phyloP scores from a whole-genome alignment of 2,113 vertebrate species.

The Callionymus lyra region DNA sequence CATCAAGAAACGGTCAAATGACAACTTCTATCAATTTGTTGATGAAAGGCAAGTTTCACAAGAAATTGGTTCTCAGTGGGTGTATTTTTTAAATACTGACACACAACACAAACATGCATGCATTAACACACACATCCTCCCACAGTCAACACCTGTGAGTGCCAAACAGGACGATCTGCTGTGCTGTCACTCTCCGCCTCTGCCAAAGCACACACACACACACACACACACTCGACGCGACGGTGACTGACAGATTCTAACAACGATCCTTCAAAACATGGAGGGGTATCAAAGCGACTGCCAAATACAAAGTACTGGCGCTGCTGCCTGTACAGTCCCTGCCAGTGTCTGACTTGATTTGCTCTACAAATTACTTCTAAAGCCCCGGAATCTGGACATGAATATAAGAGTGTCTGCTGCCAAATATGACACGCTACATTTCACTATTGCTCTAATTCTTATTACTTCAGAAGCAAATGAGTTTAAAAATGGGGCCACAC shows the following conservation, averaged over 20 bases:
- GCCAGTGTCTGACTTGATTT: slow-evolving; percentile 13
- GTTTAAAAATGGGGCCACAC: too few species aligned
- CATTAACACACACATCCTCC: slow-evolving; percentile 36
- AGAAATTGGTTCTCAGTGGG: slow-evolving; percentile 45
- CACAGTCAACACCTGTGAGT: slow-evolving; percentile 47
- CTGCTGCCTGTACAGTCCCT: neutral
- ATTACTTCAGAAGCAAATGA: too few species aligned
- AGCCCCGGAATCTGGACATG: slow-evolving; percentile 7
- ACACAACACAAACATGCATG: slow-evolving; percentile 18
- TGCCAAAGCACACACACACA: slow-evolving; percentile 28
- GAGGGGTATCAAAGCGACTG: slow-evolving; percentile 21
- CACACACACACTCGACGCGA: slow-evolving; percentile 18
- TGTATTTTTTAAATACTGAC: slow-evolving; percentile 3
- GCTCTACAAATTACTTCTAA: slow-evolving; percentile 1
- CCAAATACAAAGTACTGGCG: slow-evolving; percentile 36
- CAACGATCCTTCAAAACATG: slow-evolving; percentile 20
- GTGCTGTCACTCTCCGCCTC: slow-evolving; percentile 44
- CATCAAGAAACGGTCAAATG: slow-evolving; percentile 27
- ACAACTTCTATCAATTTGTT: slow-evolving; percentile 22
- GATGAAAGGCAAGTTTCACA: slow-evolving; percentile 18
- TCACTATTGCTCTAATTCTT: too few species aligned
- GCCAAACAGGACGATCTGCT: slow-evolving; percentile 44
- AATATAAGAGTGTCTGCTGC: slow-evolving; percentile 4
- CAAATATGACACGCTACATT: slow-evolving; percentile 4
- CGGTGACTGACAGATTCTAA: slow-evolving; percentile 23